A percentile compares a stretch with the other conserved stretches of the same genome.
Evolutionary conservation across 2,888 invertebrate genomes (phyloP).

Genomic region (Phalera bucephala): DNA sequence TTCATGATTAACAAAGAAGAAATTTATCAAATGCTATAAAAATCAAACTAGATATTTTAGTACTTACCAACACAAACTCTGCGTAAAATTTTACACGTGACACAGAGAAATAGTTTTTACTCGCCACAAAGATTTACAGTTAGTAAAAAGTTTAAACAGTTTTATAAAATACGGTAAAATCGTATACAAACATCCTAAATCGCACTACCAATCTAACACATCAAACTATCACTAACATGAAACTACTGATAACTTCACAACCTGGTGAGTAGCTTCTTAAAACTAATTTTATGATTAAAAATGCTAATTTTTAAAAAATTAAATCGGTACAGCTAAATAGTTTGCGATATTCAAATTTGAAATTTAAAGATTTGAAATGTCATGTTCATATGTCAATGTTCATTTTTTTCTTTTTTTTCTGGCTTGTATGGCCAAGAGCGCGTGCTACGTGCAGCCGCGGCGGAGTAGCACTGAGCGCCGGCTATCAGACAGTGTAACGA

Average conservation of each 20-base stretch:
- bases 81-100: conserved; percentile 10
- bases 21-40: too few relatives aligned
- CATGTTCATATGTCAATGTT: too few relatives aligned
- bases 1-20: too few relatives aligned
- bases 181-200: conserved; percentile 40
- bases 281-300: conserved; percentile 15
- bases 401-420: conserved; percentile 19
- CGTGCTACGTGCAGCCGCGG: conserved; percentile 65
- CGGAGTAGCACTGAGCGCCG: conserved; percentile 63
- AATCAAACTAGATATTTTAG: too few relatives aligned
- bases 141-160: conserved; percentile 28
- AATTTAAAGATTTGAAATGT: too few relatives aligned
- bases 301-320: too few relatives aligned
- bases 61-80: conserved; percentile 29
- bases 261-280: conserved; percentile 49
- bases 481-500: conserved; percentile 62
- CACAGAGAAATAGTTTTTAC: too few relatives aligned
- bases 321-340: too few relatives aligned
- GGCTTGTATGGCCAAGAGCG: conserved; percentile 33
- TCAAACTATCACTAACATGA: conserved; percentile 30
- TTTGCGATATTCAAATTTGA: too few relatives aligned
- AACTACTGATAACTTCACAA: conserved; percentile 48
- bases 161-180: conserved; percentile 32
- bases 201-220: conserved; percentile 34
- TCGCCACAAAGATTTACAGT: conserved; percentile 23